phyloP scores from a whole-genome alignment of 1,140 invertebrate species.

The Trachymyrmex cornetzi region DNA sequence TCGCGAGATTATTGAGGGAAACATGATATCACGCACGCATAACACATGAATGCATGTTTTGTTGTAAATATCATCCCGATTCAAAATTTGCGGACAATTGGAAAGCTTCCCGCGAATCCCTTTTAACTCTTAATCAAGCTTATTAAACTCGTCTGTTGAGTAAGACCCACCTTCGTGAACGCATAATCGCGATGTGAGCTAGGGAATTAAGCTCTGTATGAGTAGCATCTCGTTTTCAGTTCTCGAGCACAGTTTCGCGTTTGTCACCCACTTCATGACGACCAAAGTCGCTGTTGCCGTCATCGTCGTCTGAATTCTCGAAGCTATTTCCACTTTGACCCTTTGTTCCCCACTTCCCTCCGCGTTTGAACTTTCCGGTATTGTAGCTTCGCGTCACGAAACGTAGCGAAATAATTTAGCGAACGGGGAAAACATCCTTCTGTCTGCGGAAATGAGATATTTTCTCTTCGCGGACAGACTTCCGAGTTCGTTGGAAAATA shows the following conservation, averaged over 20 bases:
- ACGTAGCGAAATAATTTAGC: conserved; percentile 52
- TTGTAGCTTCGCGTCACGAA: conserved; percentile 31
- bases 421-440: conserved; percentile 3
- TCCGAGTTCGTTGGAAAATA: neutral
- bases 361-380: conserved; percentile 10
- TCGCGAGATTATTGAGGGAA: conserved; percentile 9
- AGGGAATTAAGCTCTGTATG: conserved; percentile 6
- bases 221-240: neutral
- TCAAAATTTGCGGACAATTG: neutral
- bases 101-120: neutral
- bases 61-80: neutral
- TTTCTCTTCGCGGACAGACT: neutral
- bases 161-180: no score
- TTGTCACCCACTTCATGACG: neutral
- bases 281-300: neutral
- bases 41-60: neutral
- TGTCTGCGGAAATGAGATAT: conserved; percentile 30
- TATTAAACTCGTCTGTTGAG: neutral
- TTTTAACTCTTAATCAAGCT: conserved; percentile 8
- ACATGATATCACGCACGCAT: neutral
- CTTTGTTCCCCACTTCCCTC: conserved; percentile 27
- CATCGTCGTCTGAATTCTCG: conserved; percentile 28
- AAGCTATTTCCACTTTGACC: conserved; percentile 50
- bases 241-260: neutral
- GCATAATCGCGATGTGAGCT: neutral